These are phyloP conservation scores for Smutsia temminckii DNA, from an alignment of 2,797 vertebrate genomes.

Conservation along the genomic window DNA sequence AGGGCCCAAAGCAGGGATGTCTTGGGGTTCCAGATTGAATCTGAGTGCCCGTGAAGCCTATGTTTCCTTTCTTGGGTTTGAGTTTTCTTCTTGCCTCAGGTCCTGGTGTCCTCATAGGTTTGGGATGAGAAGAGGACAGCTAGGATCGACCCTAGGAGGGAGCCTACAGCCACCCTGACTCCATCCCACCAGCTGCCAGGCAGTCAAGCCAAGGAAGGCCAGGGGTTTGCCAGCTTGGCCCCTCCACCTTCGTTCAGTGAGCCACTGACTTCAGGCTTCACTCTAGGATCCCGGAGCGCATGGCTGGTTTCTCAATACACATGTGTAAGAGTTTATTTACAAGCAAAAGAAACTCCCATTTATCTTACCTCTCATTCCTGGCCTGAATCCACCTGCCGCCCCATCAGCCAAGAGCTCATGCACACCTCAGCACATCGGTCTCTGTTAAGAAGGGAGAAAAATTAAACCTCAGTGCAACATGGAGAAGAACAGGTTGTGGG, in stretches of 20 bases:
- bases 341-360: background rate
- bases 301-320: background rate
- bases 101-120: background rate
- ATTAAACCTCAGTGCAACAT: background rate
- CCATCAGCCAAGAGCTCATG: background rate
- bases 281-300: background rate
- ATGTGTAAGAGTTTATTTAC: background rate
- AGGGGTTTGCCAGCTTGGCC: accelerated
- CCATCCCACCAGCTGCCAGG: background rate
- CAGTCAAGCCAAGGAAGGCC: background rate
- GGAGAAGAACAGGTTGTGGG: background rate
- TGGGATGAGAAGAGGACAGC: background rate
- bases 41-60: background rate
- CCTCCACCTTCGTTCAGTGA: background rate
- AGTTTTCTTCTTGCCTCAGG: background rate
- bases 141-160: background rate
- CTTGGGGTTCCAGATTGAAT: background rate
- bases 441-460: background rate
- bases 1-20: background rate
- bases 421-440: background rate
- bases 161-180: background rate
- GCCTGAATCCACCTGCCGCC: background rate
- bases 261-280: background rate
- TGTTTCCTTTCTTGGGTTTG: background rate
- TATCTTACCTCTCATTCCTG: background rate